Evolutionary conservation across 2,888 invertebrate species (phyloP), one percentile per base, ranked within the genome.

Genomic region (Chrysomela aeneicollis): DNA sequence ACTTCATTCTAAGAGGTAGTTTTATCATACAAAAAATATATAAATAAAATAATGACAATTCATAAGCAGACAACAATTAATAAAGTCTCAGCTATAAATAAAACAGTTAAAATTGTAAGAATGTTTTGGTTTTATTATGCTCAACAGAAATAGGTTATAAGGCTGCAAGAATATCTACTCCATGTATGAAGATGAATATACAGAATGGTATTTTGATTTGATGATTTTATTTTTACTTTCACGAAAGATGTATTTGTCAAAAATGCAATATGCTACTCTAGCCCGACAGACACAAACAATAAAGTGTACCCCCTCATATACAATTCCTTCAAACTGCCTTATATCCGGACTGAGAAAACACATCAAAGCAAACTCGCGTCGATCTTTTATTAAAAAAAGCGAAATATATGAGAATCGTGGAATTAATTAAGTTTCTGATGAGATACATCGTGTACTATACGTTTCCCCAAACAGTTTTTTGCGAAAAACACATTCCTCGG

Each of bases 391-490:
- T 58, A 58, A 58, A 58, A 18, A 3, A 26, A 9, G 18, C 19
- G 18, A 42, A 42, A n/a, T 32, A 49, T 58, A 58, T 49, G 35
- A 58, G 47, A 21, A 22, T 58, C 32, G 18, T 42, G 42, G 32
- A 30, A 58, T 58, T 58, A 47, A 30, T 46, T 47, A 58, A 46
- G 47, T 58, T 58, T 58, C n/a, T 49, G 32, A 47, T 2, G 12
- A 42, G 42, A 3, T 42, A 12, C 15, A 42, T 42, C 3, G 42
- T 10, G 10, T 42, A 42, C 2, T 35, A 2, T 8, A 3, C 2
- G 1, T 42, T 15, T 42, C n/a, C 42, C 3, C 2, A 6, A 26
- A 26, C 26, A 5, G 26, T 26, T 26, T 26, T 6, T 26, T 6
- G 26, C 6, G 6, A 26, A 26, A 3, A 26, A 26, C 26, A 6